Percentiles rank a stretch among this genome's conserved stretches.
Evolutionary conservation across 2,797 vertebrate genomes (phyloP).

Genomic region (Phoeniculus purpureus): DNA sequence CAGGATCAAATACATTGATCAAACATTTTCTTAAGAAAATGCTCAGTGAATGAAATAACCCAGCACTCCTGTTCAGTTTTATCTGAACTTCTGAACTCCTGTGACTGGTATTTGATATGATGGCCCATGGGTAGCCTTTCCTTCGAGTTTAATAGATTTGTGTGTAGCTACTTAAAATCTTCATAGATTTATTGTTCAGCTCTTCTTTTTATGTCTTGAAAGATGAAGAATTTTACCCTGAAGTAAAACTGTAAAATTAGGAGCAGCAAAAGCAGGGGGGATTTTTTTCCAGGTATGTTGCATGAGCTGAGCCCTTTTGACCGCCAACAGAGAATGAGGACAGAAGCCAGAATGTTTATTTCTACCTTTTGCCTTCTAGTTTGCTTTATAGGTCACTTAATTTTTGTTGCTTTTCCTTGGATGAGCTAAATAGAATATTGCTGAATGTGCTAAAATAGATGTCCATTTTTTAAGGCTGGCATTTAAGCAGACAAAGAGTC

Average conservation of each 20-base stretch:
- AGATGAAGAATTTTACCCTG: not conserved
- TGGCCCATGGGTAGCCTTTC: not conserved
- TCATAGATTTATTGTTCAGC: not conserved
- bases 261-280: not conserved
- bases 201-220: not conserved
- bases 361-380: conserved; percentile 30
- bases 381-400: conserved; percentile 62
- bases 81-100: not conserved
- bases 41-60: not conserved
- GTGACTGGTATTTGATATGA: not conserved
- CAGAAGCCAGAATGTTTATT: not conserved
- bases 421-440: conserved; percentile 55
- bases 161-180: not conserved
- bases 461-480: conserved; percentile 38
- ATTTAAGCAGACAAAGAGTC: conserved; percentile 62
- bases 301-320: not conserved
- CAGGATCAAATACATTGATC: not conserved
- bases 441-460: conserved; percentile 58
- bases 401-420: conserved; percentile 52
- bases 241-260: not conserved
- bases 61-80: not conserved
- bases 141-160: not conserved
- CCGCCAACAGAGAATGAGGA: not conserved
- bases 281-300: not conserved
- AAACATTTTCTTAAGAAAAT: not conserved